These are phyloP conservation scores for Lophotriccus pileatus DNA, from an alignment of 2,797 vertebrate genomes.

Conservation along the genomic window DNA sequence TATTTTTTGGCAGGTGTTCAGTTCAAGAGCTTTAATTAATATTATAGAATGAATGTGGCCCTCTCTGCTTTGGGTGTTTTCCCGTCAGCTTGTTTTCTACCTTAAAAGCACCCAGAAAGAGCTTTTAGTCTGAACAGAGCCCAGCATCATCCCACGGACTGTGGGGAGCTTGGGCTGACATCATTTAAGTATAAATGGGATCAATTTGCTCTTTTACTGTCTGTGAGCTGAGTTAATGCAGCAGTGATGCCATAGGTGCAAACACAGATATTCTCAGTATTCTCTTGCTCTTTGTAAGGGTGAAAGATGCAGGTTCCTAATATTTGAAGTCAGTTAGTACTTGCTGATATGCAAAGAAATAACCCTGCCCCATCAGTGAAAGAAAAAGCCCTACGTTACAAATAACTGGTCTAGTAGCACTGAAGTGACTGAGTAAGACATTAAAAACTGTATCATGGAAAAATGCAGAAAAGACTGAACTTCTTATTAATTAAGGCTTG, in stretches of 20 bases:
- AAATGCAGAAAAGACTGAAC: neutral
- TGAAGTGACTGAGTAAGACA: accelerated
- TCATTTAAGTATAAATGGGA: neutral
- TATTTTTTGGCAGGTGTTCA: neutral
- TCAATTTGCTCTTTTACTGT: neutral
- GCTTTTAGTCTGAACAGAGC: neutral
- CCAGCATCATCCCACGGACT: neutral
- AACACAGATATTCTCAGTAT: neutral
- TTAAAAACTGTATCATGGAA: neutral
- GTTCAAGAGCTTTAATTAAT: neutral
- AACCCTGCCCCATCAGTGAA: neutral
- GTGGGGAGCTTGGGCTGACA: neutral
- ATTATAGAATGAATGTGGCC: neutral
- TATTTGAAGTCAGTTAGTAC: neutral
- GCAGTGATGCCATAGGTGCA: neutral
- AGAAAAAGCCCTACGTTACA: neutral
- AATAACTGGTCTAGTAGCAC: neutral
- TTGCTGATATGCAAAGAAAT: neutral
- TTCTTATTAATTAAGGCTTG: neutral
- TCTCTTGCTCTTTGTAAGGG: neutral
- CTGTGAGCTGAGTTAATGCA: neutral
- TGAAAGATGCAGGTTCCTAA: neutral
- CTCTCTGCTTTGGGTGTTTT: neutral
- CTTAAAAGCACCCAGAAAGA: neutral
- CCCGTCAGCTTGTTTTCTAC: neutral